Conservation (phyloP, 2,888 invertebrate species). For the Vanessa cardui region DNA sequence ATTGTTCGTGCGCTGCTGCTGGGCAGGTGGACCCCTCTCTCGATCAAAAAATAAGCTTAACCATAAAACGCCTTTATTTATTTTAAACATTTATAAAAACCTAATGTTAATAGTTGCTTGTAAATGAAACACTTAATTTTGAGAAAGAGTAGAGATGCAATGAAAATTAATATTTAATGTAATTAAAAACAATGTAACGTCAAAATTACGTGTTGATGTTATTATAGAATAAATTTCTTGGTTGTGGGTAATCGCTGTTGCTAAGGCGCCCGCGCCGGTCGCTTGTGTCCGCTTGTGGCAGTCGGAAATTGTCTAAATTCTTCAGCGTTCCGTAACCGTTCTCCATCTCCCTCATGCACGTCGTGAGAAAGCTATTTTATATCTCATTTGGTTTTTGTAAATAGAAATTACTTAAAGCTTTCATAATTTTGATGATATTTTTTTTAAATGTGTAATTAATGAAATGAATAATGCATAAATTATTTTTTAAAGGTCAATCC, state of each 20-base stretch:
- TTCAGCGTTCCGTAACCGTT: slow-evolving; percentile 59
- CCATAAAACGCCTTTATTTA: background rate
- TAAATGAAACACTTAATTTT: background rate
- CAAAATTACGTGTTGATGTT: background rate
- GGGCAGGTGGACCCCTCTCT: slow-evolving; percentile 50
- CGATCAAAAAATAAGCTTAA: slow-evolving; percentile 6
- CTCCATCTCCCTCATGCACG: slow-evolving; percentile 59
- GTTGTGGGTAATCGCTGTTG: slow-evolving; percentile 46
- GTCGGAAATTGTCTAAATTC: slow-evolving; percentile 79
- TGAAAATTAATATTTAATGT: too few species aligned
- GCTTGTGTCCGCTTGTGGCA: slow-evolving; percentile 49
- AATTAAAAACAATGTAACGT: too few species aligned
- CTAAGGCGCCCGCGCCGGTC: slow-evolving; percentile 44
- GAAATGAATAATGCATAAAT: too few species aligned
- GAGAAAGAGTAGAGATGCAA: background rate
- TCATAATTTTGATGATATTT: background rate
- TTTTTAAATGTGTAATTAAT: too few species aligned
- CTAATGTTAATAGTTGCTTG: background rate
- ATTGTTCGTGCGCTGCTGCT: slow-evolving; percentile 41
- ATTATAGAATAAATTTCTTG: slow-evolving; percentile 15
- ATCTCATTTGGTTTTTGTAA: slow-evolving; percentile 25
- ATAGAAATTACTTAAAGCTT: slow-evolving; percentile 10
- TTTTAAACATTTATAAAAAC: background rate
- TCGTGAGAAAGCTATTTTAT: slow-evolving; percentile 34
- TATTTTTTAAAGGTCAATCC: too few species aligned